Base-by-base conservation (phyloP, 2,797 vertebrate species). In the Micropoecilia bifurca region DNA sequence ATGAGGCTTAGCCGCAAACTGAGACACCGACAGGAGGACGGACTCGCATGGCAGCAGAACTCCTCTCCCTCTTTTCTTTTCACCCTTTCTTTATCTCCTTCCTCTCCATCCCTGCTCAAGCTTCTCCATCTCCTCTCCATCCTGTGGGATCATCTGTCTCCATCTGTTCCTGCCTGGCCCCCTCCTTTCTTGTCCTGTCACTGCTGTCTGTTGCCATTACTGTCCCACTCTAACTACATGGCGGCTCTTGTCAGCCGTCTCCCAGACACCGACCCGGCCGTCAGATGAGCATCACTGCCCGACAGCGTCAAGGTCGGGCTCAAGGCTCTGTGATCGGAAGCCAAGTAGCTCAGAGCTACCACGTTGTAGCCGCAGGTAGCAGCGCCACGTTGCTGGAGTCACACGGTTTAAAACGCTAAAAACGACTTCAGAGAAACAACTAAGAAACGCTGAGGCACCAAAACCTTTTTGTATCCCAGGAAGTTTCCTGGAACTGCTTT, bases 181-280 rank as follows among this genome's bases (percentile, higher is more conserved):
- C 79, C 82, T 81, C 76, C 82, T 83, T 85, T 83, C 87, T 88
- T 74, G 77, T 85, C 85, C 87, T 89, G 90, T 92, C 91, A 81
- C 87, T 86, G 81, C 90, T 90, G 90, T 92, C 92, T 91, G 83
- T 88, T 88, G 82, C 85, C 84, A 90, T 91, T 90, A 90, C 89
- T 89, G 78, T 81, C 82, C 86, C 6, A 57, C 83, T 91, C 88
- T 93, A 89, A 93, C 90, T 86, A 88, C 91, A 92, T 92, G 89
- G 88, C 82, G 77, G 85, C 78, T 81, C 77, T 86, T 87, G 91
- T 90, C 92, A 88, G 83, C 87, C 69, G 82, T 88, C 88, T 86
- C 79, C 86, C 83, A 6, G 88, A 90, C 81, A 84, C 85, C 71
- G 87, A 89, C 88, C 84, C n/a, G n/a, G 74, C 74, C 73, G 39